These are phyloP conservation scores for Tholera decimalis DNA, from an alignment of 2,888 invertebrate genomes.

Conservation along the genomic window DNA sequence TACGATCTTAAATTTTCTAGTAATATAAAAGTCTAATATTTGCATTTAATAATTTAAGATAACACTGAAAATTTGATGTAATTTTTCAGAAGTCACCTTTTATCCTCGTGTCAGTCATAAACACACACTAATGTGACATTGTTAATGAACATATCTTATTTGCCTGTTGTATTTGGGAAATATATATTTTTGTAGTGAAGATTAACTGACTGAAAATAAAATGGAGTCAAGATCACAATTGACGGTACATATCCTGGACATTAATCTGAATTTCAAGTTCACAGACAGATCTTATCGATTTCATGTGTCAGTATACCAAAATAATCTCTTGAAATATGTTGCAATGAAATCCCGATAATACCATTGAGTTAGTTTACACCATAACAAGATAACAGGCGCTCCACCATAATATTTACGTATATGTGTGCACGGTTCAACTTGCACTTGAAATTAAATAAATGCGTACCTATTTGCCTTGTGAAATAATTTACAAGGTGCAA, in stretches of 20 bases:
- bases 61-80: not conserved
- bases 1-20: not conserved
- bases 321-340: conserved; percentile 55
- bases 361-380: conserved; percentile 17
- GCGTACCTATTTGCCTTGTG: conserved; percentile 57
- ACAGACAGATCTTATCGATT: conserved; percentile 64
- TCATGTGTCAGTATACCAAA: conserved; percentile 38
- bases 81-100: conserved; percentile 12
- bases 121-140: conserved; percentile 8
- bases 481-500: conserved; percentile 60
- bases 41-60: conserved; percentile 21
- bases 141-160: conserved; percentile 12
- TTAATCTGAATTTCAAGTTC: conserved; percentile 67
- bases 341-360: conserved; percentile 37
- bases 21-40: not conserved
- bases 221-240: conserved; percentile 8
- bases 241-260: conserved; percentile 26
- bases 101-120: conserved; percentile 19
- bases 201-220: not conserved
- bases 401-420: conserved; percentile 43
- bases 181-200: not conserved
- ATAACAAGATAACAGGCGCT: conserved; percentile 16
- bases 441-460: conserved; percentile 59
- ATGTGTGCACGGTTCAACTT: conserved; percentile 35
- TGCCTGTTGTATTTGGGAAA: not conserved